Conservation (phyloP, 2,113 vertebrate genomes). For the Tretioscincus oriximinensis region DNA sequence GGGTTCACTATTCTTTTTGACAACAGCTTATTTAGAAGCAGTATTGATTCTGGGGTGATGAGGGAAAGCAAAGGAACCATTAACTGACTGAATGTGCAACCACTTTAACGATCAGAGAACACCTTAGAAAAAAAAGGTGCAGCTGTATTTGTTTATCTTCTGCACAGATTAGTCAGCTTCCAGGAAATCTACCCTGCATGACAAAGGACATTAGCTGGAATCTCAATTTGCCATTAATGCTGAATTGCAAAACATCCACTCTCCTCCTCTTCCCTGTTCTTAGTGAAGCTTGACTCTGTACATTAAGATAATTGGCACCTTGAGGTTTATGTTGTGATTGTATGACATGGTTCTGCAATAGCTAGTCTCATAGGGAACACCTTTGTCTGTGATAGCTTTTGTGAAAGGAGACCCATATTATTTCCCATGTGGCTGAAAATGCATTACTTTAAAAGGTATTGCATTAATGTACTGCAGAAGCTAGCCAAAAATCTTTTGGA, state of each 20-base stretch:
- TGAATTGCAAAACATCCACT: not conserved
- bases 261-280: not conserved
- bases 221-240: constrained; percentile 10
- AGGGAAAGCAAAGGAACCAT: not conserved
- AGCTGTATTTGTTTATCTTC: not conserved
- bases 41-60: constrained; percentile 1
- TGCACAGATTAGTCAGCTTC: not conserved
- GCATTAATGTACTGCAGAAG: constrained; percentile 1
- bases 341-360: not conserved
- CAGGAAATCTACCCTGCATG: not conserved
- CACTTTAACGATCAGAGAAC: not conserved
- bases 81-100: not conserved
- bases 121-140: not conserved
- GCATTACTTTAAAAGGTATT: constrained; percentile 18
- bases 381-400: not conserved
- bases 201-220: not conserved
- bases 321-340: not conserved
- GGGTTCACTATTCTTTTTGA: not conserved
- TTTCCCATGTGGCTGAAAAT: not conserved
- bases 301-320: not conserved
- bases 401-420: not conserved
- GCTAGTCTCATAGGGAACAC: not conserved
- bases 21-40: not conserved
- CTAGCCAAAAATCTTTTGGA: not conserved
- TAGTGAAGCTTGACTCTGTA: not conserved